phyloP scores from a whole-genome alignment of 2,797 vertebrate species.

The Mus caroli region DNA sequence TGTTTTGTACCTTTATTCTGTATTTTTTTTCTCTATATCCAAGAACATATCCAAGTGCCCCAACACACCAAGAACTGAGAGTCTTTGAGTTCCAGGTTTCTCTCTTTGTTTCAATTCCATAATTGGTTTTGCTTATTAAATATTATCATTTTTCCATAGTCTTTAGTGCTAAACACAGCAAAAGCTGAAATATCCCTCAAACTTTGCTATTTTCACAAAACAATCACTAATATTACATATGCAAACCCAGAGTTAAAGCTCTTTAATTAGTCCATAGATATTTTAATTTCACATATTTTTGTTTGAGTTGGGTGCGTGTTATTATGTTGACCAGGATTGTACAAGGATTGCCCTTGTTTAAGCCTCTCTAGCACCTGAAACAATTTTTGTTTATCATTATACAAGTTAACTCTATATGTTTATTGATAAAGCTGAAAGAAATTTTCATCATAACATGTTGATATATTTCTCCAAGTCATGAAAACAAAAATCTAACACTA shows the following conservation, averaged over 20 bases:
- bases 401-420: neutral
- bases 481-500: neutral
- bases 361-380: neutral
- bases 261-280: neutral
- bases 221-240: neutral
- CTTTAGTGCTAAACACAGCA: neutral
- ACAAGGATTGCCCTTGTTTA: neutral
- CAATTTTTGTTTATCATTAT: accelerated
- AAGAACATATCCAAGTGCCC: neutral
- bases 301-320: neutral
- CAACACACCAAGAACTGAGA: neutral
- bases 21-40: neutral
- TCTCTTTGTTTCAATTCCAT: neutral
- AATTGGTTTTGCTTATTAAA: neutral
- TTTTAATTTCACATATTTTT: neutral
- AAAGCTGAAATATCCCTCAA: neutral
- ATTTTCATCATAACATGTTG: neutral
- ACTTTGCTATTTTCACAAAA: neutral
- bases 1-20: no score
- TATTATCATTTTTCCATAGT: no score
- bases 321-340: neutral
- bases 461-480: neutral
- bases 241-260: neutral
- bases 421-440: neutral
- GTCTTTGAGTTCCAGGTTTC: neutral